Conservation (phyloP, 2,113 vertebrate species). For the Pandion haliaetus region DNA sequence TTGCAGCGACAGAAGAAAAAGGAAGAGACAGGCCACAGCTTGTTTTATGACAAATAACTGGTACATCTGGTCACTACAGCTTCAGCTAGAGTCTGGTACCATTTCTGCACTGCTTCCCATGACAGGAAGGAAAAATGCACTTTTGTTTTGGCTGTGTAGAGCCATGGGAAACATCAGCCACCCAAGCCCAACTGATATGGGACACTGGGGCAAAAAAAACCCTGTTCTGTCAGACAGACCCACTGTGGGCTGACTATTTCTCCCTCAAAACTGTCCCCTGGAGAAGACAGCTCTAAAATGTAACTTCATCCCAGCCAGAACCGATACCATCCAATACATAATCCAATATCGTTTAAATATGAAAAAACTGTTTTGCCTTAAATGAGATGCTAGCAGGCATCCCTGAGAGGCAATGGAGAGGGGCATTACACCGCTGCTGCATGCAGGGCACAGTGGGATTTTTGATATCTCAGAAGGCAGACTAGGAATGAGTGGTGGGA, state of each 20-base stretch:
- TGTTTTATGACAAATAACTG: not conserved
- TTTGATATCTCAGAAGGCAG: not conserved
- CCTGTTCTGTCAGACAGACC: not conserved
- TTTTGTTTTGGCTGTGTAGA: not conserved
- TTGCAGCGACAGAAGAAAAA: not conserved
- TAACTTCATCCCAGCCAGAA: not conserved
- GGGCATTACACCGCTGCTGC: not conserved
- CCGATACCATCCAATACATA: not conserved
- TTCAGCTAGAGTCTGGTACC: not conserved
- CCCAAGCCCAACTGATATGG: fast-evolving
- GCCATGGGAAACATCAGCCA: not conserved
- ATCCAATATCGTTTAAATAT: not conserved
- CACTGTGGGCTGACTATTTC: not conserved
- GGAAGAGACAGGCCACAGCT: not conserved
- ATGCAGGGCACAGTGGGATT: not conserved
- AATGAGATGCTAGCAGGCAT: not conserved
- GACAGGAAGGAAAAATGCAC: not conserved
- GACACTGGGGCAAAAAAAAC: not conserved
- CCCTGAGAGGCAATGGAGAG: not conserved
- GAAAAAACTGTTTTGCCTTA: not conserved
- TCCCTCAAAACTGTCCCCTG: not conserved
- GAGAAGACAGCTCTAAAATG: not conserved
- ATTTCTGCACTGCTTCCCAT: not conserved
- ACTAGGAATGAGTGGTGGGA: not conserved
- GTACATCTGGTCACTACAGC: not conserved